Evolutionary conservation across 2,888 invertebrate species (phyloP), one percentile per base, ranked within the genome.

Genomic region (Hofmannophila pseudospretella): DNA sequence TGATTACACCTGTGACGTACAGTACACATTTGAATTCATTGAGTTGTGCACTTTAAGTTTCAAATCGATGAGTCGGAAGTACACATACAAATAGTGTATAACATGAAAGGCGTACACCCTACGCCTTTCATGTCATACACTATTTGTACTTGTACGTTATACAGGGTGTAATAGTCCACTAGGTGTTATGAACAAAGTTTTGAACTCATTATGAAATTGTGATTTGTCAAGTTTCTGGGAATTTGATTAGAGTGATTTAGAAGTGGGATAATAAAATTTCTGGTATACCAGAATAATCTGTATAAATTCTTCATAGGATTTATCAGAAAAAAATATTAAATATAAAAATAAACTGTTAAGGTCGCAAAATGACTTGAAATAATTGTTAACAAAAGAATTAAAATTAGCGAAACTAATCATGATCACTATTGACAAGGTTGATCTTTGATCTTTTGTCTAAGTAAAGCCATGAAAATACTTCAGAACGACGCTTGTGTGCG

Each of bases 1-100:
- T 34, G 2, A 7, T 29, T 29, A 29, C 29, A 29, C 29, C 16
- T 29, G 14, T 16, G 11, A 11, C 11, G 11, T 10, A 31, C n/a
- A n/a, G n/a, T n/a, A n/a, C n/a, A n/a, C n/a, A 20, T 25, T 9
- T 61, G 60, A 58, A 48, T 45, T 58, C 59, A 60, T 44, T 58
- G 54, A 59, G 44, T 44, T 58, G 54, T 58, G 44, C 56, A 51
- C 57, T n/a, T 55, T 49, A 53, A 44, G 45, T 54, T 57, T 51
- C 57, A 54, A 64, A 54, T 56, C 66, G 50, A 39, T 54, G 58
- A 56, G 47, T 58, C 51, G 58, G 56, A 33, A 12, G 10, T 4
- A n/a, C n/a, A n/a, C n/a, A n/a, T n/a, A n/a, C n/a, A n/a, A n/a
- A n/a, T n/a, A n/a, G n/a, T n/a, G n/a, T n/a, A n/a, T n/a, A n/a